Evolutionary conservation across 2,888 invertebrate species (phyloP).

Genomic region (Rapana venosa): DNA sequence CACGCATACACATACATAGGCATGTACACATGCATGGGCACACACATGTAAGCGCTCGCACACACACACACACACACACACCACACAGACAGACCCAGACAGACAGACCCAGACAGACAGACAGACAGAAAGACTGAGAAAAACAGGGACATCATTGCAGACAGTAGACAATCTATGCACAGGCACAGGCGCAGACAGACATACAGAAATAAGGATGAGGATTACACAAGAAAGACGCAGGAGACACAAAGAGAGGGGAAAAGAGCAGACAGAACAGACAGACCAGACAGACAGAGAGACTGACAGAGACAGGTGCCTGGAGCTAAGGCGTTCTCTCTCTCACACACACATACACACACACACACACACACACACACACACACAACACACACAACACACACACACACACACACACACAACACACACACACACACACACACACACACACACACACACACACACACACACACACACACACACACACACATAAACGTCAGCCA

Average conservation of each 20-base stretch:
- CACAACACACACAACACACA: neutral
- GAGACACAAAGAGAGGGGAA: too few relatives aligned
- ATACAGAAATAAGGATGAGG: too few relatives aligned
- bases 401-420: slow-evolving; percentile 5
- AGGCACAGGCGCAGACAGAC: too few relatives aligned
- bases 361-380: neutral
- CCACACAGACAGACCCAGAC: neutral
- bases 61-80: neutral
- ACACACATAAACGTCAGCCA: neutral
- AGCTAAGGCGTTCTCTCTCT: neutral
- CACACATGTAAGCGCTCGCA: neutral
- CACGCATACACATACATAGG: neutral
- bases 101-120: neutral
- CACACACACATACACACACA: neutral
- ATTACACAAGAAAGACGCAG: too few relatives aligned
- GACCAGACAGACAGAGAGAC: neutral
- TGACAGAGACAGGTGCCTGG: neutral
- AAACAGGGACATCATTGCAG: too few relatives aligned
- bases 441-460: neutral
- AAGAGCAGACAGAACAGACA: too few relatives aligned
- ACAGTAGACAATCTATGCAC: too few relatives aligned
- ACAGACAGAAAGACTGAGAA: neutral
- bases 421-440: neutral
- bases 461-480: neutral
- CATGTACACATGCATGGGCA: neutral